Base-by-base conservation (phyloP, 2,797 vertebrate species). In the Fratercula arctica region DNA sequence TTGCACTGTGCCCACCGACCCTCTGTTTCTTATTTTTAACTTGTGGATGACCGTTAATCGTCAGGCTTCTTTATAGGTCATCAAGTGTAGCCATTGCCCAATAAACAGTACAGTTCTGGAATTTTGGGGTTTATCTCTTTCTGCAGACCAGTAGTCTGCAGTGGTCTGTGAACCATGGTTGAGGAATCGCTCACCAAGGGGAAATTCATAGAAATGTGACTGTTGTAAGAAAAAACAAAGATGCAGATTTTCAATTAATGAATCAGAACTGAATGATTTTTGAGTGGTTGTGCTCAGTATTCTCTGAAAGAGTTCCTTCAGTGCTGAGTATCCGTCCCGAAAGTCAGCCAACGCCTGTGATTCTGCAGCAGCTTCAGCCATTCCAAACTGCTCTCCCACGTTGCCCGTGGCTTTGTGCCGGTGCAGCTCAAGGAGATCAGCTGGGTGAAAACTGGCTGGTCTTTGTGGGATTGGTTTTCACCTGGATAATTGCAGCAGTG, bases 341-440 rank as follows among this genome's bases (percentile, higher is more conserved):
- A 68, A 41, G 63, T 39, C 50, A 80, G 48, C n/a, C 39, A 33
- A 25, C 3, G 2, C 0, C 0, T 46, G 24, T 59, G 60, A 24
- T 46, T 84, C 81, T 50, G 25, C 39, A 51, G 69, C 68, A 67
- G 74, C 39, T 74, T 31, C 29, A 46, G 46, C 35, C 41, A 28
- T 2, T 21, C 66, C 20, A 16, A 3, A 11, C 28, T 70, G 69
- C 45, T 51, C 21, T 78, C 24, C 31, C 3, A 1, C 1, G 0
- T 19, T 72, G 45, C 59, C 43, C 1, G 3, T 64, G 13, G 35
- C 61, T 67, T 18, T 61, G 56, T 6, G 2, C 21, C 10, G 14
- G 51, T 28, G 3, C 39, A 33, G 86, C 43, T 19, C n/a, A 11
- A 6, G 7, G 39, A 37, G 48, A 8, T 25, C 8, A 6, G 4